Conservation (phyloP, 2,797 vertebrate genomes). For the Muscicapa comitata region DNA sequence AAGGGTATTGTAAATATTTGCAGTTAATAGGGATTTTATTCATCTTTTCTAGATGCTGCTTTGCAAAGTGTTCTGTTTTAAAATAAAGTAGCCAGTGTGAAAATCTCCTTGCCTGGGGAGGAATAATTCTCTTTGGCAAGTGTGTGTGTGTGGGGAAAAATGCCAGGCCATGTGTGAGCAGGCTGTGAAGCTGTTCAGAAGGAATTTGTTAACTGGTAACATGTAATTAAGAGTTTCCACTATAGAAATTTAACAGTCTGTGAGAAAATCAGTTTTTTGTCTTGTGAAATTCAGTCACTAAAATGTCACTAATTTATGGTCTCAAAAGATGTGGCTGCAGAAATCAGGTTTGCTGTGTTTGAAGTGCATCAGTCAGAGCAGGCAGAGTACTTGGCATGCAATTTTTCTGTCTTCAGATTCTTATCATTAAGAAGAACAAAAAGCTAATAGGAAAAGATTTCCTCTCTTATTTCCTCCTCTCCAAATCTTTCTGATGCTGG, state of each 20-base stretch:
- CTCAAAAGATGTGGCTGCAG: not conserved
- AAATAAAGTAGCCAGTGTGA: not conserved
- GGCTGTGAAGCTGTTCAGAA: not conserved
- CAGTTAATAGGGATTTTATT: not conserved
- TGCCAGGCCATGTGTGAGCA: not conserved
- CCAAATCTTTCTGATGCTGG: constrained; percentile 43
- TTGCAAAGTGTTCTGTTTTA: not conserved
- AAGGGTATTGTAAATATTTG: not conserved
- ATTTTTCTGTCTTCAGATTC: constrained; percentile 48
- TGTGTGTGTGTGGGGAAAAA: not conserved
- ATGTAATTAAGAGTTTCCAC: not conserved
- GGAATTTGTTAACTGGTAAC: not conserved
- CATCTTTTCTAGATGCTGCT: not conserved
- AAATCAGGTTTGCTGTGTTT: not conserved
- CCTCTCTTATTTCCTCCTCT: constrained; percentile 44
- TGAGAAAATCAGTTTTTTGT: not conserved
- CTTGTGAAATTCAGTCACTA: not conserved
- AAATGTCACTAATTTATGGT: not conserved
- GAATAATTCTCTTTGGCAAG: constrained; percentile 10
- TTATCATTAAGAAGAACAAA: constrained; percentile 44
- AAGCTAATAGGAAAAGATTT: constrained; percentile 35
- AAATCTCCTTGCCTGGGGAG: not conserved
- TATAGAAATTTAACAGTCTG: not conserved
- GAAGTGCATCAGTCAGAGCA: constrained; percentile 1
- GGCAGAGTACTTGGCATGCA: constrained; percentile 16